Evolutionary conservation across 2,888 invertebrate genomes (phyloP).

Genomic region (Timema cristinae): DNA sequence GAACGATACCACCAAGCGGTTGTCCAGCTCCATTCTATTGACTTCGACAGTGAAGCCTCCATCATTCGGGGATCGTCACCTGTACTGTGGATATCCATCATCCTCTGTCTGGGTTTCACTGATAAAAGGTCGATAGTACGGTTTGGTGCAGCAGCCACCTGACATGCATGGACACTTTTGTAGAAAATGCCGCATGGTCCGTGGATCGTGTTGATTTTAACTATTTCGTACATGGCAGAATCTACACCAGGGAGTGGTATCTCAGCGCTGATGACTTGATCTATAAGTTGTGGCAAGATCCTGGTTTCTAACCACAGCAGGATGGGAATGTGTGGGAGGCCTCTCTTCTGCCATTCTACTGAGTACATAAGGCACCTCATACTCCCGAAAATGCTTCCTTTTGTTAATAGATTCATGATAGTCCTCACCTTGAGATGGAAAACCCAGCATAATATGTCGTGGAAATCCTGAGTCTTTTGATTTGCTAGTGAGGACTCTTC

Average conservation of each 20-base stretch:
- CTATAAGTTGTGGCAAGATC: constrained; percentile 33
- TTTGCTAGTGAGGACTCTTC: constrained; percentile 27
- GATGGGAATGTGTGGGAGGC: constrained; percentile 35
- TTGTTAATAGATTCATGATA: constrained; percentile 17
- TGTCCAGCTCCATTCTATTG: constrained; percentile 24
- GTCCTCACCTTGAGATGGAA: constrained; percentile 28
- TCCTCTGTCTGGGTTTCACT: constrained; percentile 31
- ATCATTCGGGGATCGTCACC: constrained; percentile 29
- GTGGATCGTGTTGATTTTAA: constrained; percentile 41
- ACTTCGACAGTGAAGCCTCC: constrained; percentile 2
- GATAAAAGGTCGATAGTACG: constrained; percentile 37
- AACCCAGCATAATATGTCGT: constrained; percentile 35
- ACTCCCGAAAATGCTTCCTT: constrained; percentile 15
- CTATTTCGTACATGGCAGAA: constrained; percentile 34
- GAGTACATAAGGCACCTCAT: constrained; percentile 17
- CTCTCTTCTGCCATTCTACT: constrained; percentile 40
- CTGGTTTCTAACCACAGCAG: constrained; percentile 16
- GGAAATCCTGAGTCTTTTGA: constrained; percentile 31
- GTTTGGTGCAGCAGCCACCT: constrained; percentile 34
- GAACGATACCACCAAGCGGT: constrained; percentile 29
- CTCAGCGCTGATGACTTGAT: constrained; percentile 36
- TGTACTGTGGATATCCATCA: constrained; percentile 41
- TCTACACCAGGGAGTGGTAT: constrained; percentile 36
- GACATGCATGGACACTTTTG: constrained; percentile 35
- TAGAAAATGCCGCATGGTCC: constrained; percentile 39